Conservation (phyloP, 2,113 vertebrate genomes). For the Thunnus thynnus region DNA sequence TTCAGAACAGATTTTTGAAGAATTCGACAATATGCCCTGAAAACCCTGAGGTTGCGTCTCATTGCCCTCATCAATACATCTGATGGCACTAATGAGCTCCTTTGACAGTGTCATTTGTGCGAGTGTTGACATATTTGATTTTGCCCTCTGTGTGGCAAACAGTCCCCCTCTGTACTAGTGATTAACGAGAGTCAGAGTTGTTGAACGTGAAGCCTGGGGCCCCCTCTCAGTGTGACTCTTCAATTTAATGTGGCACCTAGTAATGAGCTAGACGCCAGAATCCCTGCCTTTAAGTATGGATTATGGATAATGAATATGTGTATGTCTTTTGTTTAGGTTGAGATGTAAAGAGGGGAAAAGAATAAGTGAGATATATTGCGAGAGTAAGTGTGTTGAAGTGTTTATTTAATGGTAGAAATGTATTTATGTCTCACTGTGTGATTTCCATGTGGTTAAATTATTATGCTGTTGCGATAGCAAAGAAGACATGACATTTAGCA, state of each 20-base stretch:
- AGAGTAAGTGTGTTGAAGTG: too few relatives aligned
- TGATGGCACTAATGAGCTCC: slow-evolving; percentile 55
- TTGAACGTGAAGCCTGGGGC: slow-evolving; percentile 49
- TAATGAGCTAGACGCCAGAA: slow-evolving; percentile 39
- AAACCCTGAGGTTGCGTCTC: slow-evolving; percentile 45
- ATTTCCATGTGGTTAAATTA: not conserved
- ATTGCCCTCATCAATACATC: slow-evolving; percentile 58
- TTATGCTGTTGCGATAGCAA: not conserved
- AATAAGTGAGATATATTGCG: not conserved
- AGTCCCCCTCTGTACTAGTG: slow-evolving; percentile 37
- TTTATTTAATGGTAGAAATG: too few relatives aligned
- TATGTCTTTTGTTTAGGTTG: not conserved
- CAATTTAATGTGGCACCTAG: slow-evolving; percentile 51
- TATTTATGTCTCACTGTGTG: not conserved
- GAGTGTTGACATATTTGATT: slow-evolving; percentile 58
- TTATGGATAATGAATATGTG: slow-evolving; percentile 22
- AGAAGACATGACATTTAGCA: not conserved
- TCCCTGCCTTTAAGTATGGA: slow-evolving; percentile 27
- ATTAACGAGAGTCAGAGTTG: slow-evolving; percentile 51
- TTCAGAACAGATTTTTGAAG: slow-evolving; percentile 18
- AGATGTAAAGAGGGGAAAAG: not conserved
- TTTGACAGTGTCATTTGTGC: slow-evolving; percentile 69
- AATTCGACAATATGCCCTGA: slow-evolving; percentile 9
- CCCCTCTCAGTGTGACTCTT: slow-evolving; percentile 10
- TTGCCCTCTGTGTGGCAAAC: slow-evolving; percentile 53